These are phyloP conservation scores for Hypotaenidia okinawae DNA, from an alignment of 2,797 vertebrate species.

Conservation along the genomic window DNA sequence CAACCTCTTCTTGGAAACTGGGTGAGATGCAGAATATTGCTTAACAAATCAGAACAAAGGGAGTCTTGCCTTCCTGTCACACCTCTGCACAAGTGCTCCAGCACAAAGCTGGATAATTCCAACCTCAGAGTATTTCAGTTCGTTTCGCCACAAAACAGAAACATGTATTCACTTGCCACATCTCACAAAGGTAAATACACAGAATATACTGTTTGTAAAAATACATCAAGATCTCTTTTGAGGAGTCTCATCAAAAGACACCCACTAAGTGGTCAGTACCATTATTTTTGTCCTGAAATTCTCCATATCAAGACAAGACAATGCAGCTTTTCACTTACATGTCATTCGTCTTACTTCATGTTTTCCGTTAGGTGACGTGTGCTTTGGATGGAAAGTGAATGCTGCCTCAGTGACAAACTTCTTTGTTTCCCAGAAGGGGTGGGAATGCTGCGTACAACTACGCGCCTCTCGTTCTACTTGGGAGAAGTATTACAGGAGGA, in stretches of 20 bases:
- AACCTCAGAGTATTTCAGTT: not conserved
- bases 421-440: not conserved
- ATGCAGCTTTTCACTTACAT: not conserved
- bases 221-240: not conserved
- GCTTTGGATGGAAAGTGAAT: not conserved
- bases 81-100: not conserved
- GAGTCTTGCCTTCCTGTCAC: not conserved
- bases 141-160: not conserved
- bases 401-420: not conserved
- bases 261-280: not conserved
- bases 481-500: not conserved
- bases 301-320: not conserved
- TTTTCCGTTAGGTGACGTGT: not conserved
- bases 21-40: not conserved
- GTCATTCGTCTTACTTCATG: not conserved
- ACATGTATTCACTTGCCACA: accelerated
- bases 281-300: not conserved
- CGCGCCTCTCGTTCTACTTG: not conserved
- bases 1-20: not conserved
- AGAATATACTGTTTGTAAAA: not conserved
- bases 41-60: slow-evolving; percentile 6
- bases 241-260: not conserved
- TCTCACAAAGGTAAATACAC: not conserved
- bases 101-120: not conserved
- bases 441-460: not conserved